Evolutionary conservation across 2,888 invertebrate species (phyloP), one percentile per base, ranked within the genome.

Genomic region (Cosmia pyralina): DNA sequence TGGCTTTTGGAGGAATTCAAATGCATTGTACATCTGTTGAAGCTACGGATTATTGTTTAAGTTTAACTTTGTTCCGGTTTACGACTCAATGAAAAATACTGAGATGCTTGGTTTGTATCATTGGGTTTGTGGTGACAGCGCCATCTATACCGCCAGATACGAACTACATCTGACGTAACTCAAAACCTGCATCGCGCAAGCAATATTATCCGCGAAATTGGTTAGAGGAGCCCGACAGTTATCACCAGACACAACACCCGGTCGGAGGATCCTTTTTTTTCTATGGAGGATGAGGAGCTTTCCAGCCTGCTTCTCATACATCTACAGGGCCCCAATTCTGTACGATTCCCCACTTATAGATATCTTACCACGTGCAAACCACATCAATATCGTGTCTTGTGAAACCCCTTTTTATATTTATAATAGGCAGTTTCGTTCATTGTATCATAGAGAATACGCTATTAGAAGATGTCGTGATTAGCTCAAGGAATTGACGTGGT

Each of bases 41-140:
- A 69, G 69, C 63, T 65, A 75, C 63, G 53, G 53, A 65, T 66
- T 71, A 73, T 81, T 85, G 85, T 88, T 89, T 89, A 85, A 85
- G 85, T 79, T 80, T 85, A 53, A 83, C 78, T 88, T 85, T 87
- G 87, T 90, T 90, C 88, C 87, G 86, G 85, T 85, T 77, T 75
- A 74, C 62, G 77, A 80, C 52, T 74, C 48, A 66, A 66, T 72
- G 79, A 82, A 66, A 77, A 77, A 66, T 71, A 69, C 10, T 52
- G 19, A 69, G 64, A 22, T 41, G 17, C 13, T 63, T 19, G 46
- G 5, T 44, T 22, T 19, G 13, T 63, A 5, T 53, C 5, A 63
- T 28, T 28, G 34, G 34, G 15, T 34, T n/a, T 64, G n/a, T 38
- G 34, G 64, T 34, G 57, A 34, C 64, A 64, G 64, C 57, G 57